Evolutionary conservation across 35 echinoderm and acorn worm genomes (phyloP), one percentile per base, ranked within the genome.

Genomic region (Nesometra sesokonis): DNA sequence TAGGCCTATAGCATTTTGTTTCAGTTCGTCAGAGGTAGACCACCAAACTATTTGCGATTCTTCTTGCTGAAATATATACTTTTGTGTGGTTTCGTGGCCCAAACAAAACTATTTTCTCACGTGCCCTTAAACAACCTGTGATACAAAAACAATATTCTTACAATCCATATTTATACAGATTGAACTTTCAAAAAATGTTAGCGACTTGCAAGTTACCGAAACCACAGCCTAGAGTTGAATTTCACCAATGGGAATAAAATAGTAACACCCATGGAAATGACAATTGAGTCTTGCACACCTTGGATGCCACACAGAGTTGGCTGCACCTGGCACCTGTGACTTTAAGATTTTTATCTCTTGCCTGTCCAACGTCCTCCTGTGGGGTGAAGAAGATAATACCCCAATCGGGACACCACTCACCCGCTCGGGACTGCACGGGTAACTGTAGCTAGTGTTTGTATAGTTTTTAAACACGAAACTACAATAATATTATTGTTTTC

Each of bases 401-500:
- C 52, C 52, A 27, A 5, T 67, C 52, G 52, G 52, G 52, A 67
- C 21, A 67, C 52, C 52, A 67, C 52, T 67, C 52, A 67, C 52
- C 52, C 52, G 52, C 52, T 67, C 52, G 52, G 52, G 52, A 67
- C 52, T 67, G 52, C 52, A 67, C 52, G 52, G 52, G 52, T 67
- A 13, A 67, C 9, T 67, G 52, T 67, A 27, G 52, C 39, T 67
- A 67, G 52, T 67, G 52, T 67, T 67, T 67, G 52, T 67, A 67
- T 67, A 67, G 21, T 17, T 67, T 67, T 67, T 19, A 67, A 11
- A 67, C 52, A 67, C 52, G 52, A 67, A 67, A 67, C 52, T 67
- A 67, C 52, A 67, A 67, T 67, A 67, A 67, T 67, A 67, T 67
- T 67, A 67, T 67, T 67, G 52, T 67, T 67, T 67, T 67, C 52